These are phyloP conservation scores for Craterocephalus amniculus DNA, from an alignment of 2,797 vertebrate species.

Conservation along the genomic window DNA sequence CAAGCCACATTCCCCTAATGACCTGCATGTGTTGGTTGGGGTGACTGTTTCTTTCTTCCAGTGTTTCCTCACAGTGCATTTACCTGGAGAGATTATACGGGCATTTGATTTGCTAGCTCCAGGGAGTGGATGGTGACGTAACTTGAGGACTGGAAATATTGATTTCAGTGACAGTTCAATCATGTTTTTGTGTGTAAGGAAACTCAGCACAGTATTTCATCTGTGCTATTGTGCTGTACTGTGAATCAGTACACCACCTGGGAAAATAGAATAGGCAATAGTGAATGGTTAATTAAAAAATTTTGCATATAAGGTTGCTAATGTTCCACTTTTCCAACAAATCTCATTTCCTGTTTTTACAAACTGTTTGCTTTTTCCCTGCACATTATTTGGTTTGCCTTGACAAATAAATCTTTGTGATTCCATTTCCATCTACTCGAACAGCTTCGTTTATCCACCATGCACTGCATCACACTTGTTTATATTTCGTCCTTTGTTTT, in stretches of 20 bases:
- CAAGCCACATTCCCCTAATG: conserved; percentile 16
- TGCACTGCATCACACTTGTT: no score
- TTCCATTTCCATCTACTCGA: not conserved
- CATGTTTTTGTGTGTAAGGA: conserved; percentile 23
- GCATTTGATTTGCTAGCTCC: conserved; percentile 41
- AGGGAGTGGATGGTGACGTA: conserved; percentile 20
- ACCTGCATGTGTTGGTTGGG: not conserved
- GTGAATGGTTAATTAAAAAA: not conserved
- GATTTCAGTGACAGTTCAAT: conserved; percentile 51
- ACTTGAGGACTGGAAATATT: conserved; percentile 32
- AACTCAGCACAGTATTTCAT: conserved; percentile 16
- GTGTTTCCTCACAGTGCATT: not conserved
- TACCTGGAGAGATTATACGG: conserved; percentile 45
- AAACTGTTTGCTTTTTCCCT: not conserved
- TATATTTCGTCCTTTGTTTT: no score
- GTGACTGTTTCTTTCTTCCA: conserved; percentile 13
- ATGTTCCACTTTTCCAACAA: not conserved
- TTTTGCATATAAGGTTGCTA: not conserved
- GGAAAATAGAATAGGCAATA: no score
- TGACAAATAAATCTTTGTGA: not conserved
- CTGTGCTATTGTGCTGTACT: not conserved
- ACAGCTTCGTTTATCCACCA: no score
- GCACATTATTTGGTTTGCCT: not conserved
- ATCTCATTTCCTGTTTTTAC: not conserved
- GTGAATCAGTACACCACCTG: no score